Percentiles rank a stretch among this genome's conserved stretches.
These are phyloP conservation scores for Corapipo altera DNA, from an alignment of 2,113 vertebrate genomes.

Conservation along the genomic window DNA sequence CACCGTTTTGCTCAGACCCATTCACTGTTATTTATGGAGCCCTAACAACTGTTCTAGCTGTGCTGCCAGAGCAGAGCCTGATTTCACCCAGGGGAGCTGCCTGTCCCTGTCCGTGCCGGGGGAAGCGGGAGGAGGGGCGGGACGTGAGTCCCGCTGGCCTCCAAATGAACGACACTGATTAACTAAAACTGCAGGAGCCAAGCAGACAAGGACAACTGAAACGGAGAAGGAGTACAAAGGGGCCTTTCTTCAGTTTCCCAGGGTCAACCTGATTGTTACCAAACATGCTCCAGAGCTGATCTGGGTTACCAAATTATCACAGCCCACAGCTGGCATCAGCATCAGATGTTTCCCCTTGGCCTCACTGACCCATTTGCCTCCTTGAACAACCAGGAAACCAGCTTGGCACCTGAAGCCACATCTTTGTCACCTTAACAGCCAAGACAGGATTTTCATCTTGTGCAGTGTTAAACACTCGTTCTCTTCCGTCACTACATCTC, in stretches of 20 bases:
- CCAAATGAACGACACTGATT: not conserved
- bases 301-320: not conserved
- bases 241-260: not conserved
- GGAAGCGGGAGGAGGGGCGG: not conserved
- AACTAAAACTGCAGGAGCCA: not conserved
- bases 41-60: not conserved
- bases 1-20: not conserved
- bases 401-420: not conserved
- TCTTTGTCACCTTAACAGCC: not conserved
- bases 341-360: not conserved
- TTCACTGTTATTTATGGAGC: slow-evolving; percentile 16
- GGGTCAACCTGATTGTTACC: not conserved
- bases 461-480: not conserved
- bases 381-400: not conserved
- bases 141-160: not conserved
- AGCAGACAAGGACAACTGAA: not conserved
- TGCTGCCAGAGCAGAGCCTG: not conserved
- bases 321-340: not conserved
- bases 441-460: not conserved
- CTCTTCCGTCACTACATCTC: not conserved
- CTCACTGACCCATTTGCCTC: not conserved
- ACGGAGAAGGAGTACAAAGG: not conserved
- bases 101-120: not conserved
- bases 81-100: not conserved
- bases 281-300: not conserved